Evolutionary conservation across 2,888 invertebrate genomes (phyloP), one percentile per base, ranked within the genome.

Genomic region (Cryptocephalus primarius): DNA sequence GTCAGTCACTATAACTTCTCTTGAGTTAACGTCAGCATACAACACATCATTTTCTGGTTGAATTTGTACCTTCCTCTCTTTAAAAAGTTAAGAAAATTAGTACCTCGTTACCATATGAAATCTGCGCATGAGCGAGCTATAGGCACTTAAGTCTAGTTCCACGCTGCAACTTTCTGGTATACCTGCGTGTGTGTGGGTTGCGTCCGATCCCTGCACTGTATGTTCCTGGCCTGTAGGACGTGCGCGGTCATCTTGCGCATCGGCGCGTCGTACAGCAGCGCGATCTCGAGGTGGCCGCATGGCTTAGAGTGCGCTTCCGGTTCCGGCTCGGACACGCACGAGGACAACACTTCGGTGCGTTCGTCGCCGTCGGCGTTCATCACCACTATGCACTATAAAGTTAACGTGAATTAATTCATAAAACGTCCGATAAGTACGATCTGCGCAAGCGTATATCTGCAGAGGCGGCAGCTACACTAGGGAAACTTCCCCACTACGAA

Each of bases 171-270:
- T 22, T 22, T 22, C 22, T 22, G 6, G 22, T 11, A 2, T 59
- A 82, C 82, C 75, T 85, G 82, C 11, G 82, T 79, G 64, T 82
- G 80, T 57, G 79, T 79, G 63, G 79, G 75, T 70, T 84, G 77
- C 9, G 31, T 32, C 61, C 79, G 68, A 70, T 82, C 75, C 66
- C 82, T 75, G 57, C 82, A 77, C 49, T 88, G 84, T 58, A 94
- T 76, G 42, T 87, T 83, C 43, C 85, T 77, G 0, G 90, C 93
- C 70, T 93, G 92, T 53, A 93, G 75, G 45, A 95, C 84, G 61
- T 91, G 90, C 22, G 94, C 86, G 40, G 89, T 89, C 88, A 94
- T 91, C 72, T 88, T 88, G 49, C 89, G 79, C 72, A 90, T 88
- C 8, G 89, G 88, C 10, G 90, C 88, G 66, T 93, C 92, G 67